These are phyloP conservation scores for Halcyon malimbica DNA, from an alignment of 2,113 vertebrate species.

Conservation along the genomic window DNA sequence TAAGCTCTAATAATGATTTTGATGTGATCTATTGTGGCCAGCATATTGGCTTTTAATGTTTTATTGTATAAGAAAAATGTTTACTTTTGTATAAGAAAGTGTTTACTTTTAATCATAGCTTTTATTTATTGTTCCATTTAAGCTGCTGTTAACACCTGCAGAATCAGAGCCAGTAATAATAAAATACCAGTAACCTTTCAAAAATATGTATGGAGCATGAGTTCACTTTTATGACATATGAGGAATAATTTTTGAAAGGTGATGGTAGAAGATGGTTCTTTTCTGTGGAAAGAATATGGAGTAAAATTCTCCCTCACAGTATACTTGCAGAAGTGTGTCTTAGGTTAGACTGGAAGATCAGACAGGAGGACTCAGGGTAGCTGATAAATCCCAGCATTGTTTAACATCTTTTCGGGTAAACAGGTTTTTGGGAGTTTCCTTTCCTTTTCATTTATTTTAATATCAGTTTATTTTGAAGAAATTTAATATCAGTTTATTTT, in stretches of 20 bases:
- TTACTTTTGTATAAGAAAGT: not conserved
- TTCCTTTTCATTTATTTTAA: not conserved
- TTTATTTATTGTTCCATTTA: not conserved
- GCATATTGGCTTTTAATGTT: not conserved
- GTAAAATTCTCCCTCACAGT: not conserved
- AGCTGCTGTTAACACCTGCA: not conserved
- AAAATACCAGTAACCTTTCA: not conserved
- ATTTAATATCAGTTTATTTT: not conserved
- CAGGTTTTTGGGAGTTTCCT: not conserved
- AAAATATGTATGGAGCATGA: not conserved
- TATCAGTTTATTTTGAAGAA: not conserved
- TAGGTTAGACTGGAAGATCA: not conserved
- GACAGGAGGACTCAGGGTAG: not conserved
- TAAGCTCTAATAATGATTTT: not conserved
- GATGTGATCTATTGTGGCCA: not conserved
- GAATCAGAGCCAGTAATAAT: not conserved
- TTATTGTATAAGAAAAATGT: not conserved
- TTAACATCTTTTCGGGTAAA: rapidly evolving
- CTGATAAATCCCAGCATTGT: not conserved
- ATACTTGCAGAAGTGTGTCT: too few species aligned
- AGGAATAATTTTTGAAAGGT: not conserved
- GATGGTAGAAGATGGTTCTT: not conserved
- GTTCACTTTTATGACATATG: not conserved
- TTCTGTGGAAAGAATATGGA: not conserved
- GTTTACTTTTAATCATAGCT: not conserved